phyloP scores from a whole-genome alignment of 2,113 vertebrate genomes.

The Poeciliopsis turrubarensis region DNA sequence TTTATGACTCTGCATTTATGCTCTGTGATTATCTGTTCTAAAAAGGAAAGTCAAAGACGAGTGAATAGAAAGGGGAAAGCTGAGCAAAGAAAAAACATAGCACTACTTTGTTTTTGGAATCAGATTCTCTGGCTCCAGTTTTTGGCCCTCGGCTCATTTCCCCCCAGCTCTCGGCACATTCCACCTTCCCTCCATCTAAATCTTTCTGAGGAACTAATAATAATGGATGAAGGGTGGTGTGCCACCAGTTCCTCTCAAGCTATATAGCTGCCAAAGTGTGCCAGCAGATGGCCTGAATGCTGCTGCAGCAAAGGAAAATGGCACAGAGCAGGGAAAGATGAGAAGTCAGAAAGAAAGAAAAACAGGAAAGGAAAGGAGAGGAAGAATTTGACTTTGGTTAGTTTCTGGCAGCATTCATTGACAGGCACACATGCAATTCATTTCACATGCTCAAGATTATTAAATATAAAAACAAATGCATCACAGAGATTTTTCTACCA shows the following conservation, averaged over 20 bases:
- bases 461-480: constrained; percentile 55
- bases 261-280: constrained; percentile 38
- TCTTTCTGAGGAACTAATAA: constrained; percentile 44
- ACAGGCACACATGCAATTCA: constrained; percentile 52
- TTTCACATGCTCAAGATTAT: constrained; percentile 50
- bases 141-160: constrained; percentile 40
- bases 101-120: constrained; percentile 71
- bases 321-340: constrained; percentile 20
- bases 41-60: constrained; percentile 7
- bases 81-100: constrained; percentile 44
- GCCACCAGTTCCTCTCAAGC: constrained; percentile 43
- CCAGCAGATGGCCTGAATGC: constrained; percentile 53
- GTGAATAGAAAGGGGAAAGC: constrained; percentile 21
- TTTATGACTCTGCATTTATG: constrained; percentile 8
- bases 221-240: constrained; percentile 58
- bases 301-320: constrained; percentile 13
- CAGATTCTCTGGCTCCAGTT: constrained; percentile 56
- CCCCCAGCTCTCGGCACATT: constrained; percentile 35
- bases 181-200: constrained; percentile 44
- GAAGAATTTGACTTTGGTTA: constrained; percentile 52
- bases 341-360: constrained; percentile 36
- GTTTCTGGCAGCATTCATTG: constrained; percentile 37
- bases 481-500: constrained; percentile 29
- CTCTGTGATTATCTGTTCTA: constrained; percentile 14
- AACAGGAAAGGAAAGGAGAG: constrained; percentile 36